These are phyloP conservation scores for Chrysopilus asiliformis DNA, from an alignment of 2,888 invertebrate species.

Conservation along the genomic window DNA sequence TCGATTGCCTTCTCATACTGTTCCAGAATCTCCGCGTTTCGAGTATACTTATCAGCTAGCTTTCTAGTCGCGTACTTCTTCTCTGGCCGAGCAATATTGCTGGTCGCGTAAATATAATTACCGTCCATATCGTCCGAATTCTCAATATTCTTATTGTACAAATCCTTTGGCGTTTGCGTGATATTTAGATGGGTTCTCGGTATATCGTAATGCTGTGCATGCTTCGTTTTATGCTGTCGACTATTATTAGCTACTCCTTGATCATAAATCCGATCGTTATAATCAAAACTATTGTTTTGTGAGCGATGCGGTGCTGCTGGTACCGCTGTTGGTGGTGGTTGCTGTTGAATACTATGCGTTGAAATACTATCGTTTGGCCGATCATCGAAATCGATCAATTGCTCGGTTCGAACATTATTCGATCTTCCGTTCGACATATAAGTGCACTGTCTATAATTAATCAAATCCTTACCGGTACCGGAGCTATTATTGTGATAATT, in stretches of 20 bases:
- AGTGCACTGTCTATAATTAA: conserved; percentile 9
- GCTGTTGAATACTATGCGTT: conserved; percentile 4
- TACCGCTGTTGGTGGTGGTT: no score
- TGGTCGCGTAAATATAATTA: conserved; percentile 21
- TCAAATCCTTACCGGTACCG: conserved; percentile 8
- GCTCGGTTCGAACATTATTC: conserved; percentile 22
- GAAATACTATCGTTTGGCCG: conserved; percentile 16
- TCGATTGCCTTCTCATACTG: conserved; percentile 19
- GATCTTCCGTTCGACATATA: conserved; percentile 2
- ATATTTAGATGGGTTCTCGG: conserved; percentile 7
- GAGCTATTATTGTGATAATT: conserved; percentile 6
- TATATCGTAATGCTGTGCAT: conserved; percentile 5
- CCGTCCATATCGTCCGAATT: conserved; percentile 22
- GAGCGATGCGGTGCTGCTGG: no score
- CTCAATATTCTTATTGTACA: conserved; percentile 16
- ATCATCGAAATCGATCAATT: conserved; percentile 32
- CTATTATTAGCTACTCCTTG: not conserved
- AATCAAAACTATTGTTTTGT: conserved; percentile 21
- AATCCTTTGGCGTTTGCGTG: conserved; percentile 9
- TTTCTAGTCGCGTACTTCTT: conserved; percentile 8
- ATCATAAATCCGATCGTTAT: conserved; percentile 18
- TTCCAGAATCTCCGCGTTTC: conserved; percentile 21
- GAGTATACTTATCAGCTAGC: conserved; percentile 21
- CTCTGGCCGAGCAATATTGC: conserved; percentile 1
- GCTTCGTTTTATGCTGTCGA: conserved; percentile 6